Evolutionary conservation across 1,140 invertebrate genomes (phyloP).

Genomic region (Tyrophagus putrescentiae): DNA sequence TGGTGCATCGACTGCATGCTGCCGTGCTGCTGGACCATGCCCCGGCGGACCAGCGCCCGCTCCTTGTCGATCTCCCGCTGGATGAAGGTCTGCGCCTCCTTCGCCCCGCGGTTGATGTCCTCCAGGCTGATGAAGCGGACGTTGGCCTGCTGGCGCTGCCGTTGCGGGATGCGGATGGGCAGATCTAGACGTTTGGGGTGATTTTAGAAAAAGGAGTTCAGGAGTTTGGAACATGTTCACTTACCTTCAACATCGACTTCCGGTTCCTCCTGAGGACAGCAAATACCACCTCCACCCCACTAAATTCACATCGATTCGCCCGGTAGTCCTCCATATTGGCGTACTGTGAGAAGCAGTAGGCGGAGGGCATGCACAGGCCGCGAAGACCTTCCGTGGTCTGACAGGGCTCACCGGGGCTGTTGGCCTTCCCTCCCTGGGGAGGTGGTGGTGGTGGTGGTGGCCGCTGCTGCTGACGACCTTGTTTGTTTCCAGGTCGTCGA

Average conservation of each 20-base stretch:
- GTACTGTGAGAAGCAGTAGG: constrained; percentile 21
- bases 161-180: constrained; percentile 18
- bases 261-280: constrained; percentile 18
- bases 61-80: constrained; percentile 14
- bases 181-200: background rate
- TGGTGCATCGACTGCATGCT: constrained; percentile 23
- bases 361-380: constrained; percentile 13
- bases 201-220: background rate
- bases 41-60: constrained; percentile 5
- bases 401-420: constrained; percentile 8
- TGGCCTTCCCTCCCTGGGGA: background rate
- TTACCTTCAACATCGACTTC: background rate
- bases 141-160: background rate
- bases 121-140: constrained; percentile 15
- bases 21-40: constrained; percentile 17
- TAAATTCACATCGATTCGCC: constrained; percentile 17
- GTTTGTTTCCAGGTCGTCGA: background rate
- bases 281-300: constrained; percentile 5
- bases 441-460: background rate
- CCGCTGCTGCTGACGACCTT: background rate
- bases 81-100: constrained; percentile 8
- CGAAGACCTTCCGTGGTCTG: constrained; percentile 16
- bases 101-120: constrained; percentile 19
- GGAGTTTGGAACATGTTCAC: background rate
- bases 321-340: constrained; percentile 6